A percentile compares a stretch with the other conserved stretches of the same genome.
phyloP scores from a whole-genome alignment of 2,113 vertebrate species.

The Oriolus oriolus region DNA sequence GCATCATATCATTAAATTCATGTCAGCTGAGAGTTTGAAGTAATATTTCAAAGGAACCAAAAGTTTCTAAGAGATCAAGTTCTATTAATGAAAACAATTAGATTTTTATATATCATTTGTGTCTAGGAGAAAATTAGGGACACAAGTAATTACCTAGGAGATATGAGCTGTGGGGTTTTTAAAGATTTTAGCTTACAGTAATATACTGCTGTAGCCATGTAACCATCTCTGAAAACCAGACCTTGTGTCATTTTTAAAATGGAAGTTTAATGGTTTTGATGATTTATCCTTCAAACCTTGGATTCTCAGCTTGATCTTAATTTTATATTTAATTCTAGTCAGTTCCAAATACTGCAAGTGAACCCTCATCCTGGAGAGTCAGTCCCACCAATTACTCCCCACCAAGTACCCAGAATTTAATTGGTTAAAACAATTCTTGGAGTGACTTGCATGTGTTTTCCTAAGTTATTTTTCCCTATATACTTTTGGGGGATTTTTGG shows the following conservation, averaged over 20 bases:
- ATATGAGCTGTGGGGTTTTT: background rate
- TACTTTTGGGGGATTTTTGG: rapidly evolving
- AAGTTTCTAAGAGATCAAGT: background rate
- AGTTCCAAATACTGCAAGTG: background rate
- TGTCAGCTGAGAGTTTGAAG: background rate
- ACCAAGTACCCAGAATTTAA: background rate
- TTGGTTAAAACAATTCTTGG: background rate
- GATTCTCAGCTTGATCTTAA: background rate
- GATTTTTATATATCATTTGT: background rate
- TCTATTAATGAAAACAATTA: background rate
- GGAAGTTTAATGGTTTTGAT: background rate
- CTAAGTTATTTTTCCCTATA: background rate
- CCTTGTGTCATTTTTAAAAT: background rate
- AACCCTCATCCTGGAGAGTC: background rate
- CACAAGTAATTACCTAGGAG: background rate
- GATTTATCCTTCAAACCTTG: background rate
- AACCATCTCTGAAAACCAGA: background rate
- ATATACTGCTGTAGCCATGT: background rate
- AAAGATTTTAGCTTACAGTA: background rate
- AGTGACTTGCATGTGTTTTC: background rate
- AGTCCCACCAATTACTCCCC: background rate
- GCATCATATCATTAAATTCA: background rate
- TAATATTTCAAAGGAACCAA: background rate
- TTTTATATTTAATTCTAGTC: background rate
- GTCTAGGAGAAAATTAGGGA: background rate